These are phyloP conservation scores for Myotis planiceps DNA, from an alignment of 2,797 vertebrate species.

Conservation along the genomic window DNA sequence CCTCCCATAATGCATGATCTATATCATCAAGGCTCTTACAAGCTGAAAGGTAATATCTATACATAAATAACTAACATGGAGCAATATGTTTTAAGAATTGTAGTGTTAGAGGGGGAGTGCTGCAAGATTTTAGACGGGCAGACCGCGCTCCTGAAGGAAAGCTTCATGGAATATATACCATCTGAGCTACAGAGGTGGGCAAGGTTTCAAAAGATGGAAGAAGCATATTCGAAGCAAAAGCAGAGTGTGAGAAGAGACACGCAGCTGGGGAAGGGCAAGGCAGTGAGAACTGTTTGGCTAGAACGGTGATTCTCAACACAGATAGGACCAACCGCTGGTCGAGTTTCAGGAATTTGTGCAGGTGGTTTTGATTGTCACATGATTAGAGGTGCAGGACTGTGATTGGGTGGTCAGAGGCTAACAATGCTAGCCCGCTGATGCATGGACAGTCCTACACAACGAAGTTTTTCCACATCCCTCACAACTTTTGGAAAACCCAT, in stretches of 20 bases:
- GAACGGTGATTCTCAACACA: not conserved
- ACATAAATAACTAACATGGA: not conserved
- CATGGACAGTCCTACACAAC: not conserved
- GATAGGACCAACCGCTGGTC: fast-evolving
- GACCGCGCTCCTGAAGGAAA: not conserved
- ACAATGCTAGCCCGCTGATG: not conserved
- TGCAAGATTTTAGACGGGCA: not conserved
- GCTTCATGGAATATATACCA: not conserved
- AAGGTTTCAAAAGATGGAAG: slow-evolving; percentile 27
- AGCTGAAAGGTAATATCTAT: not conserved
- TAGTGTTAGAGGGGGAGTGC: not conserved
- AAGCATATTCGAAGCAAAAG: not conserved
- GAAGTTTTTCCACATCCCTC: not conserved
- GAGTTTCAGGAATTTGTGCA: not conserved
- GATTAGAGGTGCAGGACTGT: not conserved
- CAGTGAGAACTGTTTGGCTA: not conserved
- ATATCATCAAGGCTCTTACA: not conserved
- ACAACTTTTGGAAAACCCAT: not conserved
- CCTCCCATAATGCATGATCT: not conserved
- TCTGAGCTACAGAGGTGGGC: not conserved
- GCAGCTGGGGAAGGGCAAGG: not conserved
- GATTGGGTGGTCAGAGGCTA: not conserved
- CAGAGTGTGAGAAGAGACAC: not conserved
- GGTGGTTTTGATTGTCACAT: not conserved
- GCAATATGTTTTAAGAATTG: not conserved